Evolutionary conservation across 1,140 invertebrate genomes (phyloP), one percentile per base, ranked within the genome.

Genomic region (Macrostomum lignano): DNA sequence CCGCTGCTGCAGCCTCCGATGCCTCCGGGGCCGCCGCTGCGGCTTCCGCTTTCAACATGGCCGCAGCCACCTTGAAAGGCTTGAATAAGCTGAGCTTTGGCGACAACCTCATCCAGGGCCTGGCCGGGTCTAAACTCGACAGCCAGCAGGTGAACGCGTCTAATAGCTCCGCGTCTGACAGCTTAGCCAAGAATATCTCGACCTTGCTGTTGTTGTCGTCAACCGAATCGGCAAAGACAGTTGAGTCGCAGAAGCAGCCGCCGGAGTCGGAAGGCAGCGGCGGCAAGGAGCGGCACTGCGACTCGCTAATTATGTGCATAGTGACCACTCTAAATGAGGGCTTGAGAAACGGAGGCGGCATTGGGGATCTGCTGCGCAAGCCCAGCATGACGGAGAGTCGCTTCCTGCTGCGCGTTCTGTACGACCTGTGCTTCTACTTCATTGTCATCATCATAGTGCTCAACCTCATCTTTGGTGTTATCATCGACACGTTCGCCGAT

Each of bases 381-480:
- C 82, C 82, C 0, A 79, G 78, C 40, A 82, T 73, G 51, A 69
- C 69, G 78, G 82, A 91, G 62, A 68, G 73, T 3, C 48, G 82
- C 9, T 94, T 84, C 62, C 69, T 78, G 22, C 74, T 76, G 3
- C 67, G 86, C 45, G 82, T 96, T 22, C 68, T 96, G 21, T 96
- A 96, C 55, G 88, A 96, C 60, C 60, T 98, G 26, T 67, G 93
- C 9, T 98, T 96, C 70, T 98, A 81, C 71, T 94, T 96, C 64
- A 75, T 98, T 44, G 77, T 98, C 38, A 98, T 96, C 51, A 88
- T 96, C 67, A 96, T 96, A 47, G 78, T 94, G 29, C 63, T 98
- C 38, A 98, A 98, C 62, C 67, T 98, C 17, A 96, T 98, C 55
- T 98, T 98, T 67, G 88, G 91, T 77, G 88, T 98, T 31, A 98